phyloP scores from a whole-genome alignment of 2,888 invertebrate genomes.

The Eurytoma adleriae region DNA sequence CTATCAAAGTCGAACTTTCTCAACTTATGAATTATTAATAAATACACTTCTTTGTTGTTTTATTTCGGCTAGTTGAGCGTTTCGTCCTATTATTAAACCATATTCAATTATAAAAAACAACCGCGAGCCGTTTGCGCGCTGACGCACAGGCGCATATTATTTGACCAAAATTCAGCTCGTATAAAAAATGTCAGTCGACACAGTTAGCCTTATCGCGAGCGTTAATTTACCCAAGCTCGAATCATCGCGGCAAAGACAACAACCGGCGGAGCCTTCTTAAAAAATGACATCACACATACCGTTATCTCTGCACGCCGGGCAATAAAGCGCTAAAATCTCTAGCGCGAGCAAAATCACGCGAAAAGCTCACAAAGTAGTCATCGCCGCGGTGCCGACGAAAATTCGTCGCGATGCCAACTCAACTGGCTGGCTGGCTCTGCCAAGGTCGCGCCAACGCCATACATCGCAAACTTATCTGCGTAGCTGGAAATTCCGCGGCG shows the following conservation, averaged over 20 bases:
- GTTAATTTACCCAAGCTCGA: background rate
- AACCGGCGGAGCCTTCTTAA: background rate
- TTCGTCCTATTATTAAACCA: slow-evolving; percentile 20
- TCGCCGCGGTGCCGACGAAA: background rate
- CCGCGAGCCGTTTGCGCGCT: background rate
- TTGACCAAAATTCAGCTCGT: no score
- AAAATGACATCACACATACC: background rate
- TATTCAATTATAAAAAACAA: slow-evolving; percentile 6
- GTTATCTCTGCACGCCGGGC: slow-evolving; percentile 3
- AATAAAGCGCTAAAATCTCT: background rate
- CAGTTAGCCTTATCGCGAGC: background rate
- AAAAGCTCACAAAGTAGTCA: background rate
- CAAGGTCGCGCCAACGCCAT: slow-evolving; percentile 34
- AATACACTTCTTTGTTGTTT: slow-evolving; percentile 33
- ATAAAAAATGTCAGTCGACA: no score
- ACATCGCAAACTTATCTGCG: slow-evolving; percentile 29
- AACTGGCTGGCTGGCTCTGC: background rate
- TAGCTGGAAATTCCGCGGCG: slow-evolving; percentile 28
- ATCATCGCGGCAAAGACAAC: background rate
- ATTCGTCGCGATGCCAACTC: background rate
- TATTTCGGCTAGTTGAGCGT: slow-evolving; percentile 25
- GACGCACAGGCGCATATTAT: background rate
- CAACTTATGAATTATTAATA: slow-evolving; percentile 53
- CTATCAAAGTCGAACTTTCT: slow-evolving; percentile 53
- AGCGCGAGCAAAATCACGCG: background rate